Evolutionary conservation across 2,113 vertebrate species (phyloP), one percentile per base, ranked within the genome.

Genomic region (Cyphotilapia sp.): DNA sequence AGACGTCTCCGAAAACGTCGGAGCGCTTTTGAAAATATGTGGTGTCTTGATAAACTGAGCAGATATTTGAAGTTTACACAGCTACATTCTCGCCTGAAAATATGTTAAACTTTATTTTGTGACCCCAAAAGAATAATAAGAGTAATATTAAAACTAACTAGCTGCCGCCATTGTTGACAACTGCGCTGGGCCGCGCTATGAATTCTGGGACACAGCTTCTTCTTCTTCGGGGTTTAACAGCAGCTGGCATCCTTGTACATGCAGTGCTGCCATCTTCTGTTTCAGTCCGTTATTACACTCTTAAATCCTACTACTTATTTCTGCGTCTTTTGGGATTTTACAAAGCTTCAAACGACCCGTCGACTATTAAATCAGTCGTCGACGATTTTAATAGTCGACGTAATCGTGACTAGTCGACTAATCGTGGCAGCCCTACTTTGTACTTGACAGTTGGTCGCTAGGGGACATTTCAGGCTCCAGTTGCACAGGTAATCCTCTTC

Each of bases 181-280:
- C 7, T 47, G 45, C 0, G 4, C 47, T 2, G 47, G 16, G 2
- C 47, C 0, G 4, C 4, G 1, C 16, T 49, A 49, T 49, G 47
- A 5, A 49, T 49, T 19, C 8, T 49, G 47, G 16, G 47, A 19
- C 16, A 49, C 0, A 16, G 14, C 7, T 47, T 1, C 16, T 5
- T 1, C 16, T 5, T 19, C 2, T 19, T 49, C 4, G 17, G 47
- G 8, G 47, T 49, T 49, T 49, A 49, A 49, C 0, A 2, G 17
- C 17, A 49, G 8, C 17, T 9, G 8, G 17, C 47, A 49, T 49
- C 17, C 47, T 19, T 49, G 47, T 2, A 19, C 47, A 19, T 51
- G 17, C 17, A 51, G 47, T 51, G 47, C 47, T 47, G 45, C 45
- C 45, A 16, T 4, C 45, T 47, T 47, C 45, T 47, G 45, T 47